Evolutionary conservation across 2,888 invertebrate species (phyloP), one percentile per base, ranked within the genome.

Genomic region (Tipula unca): DNA sequence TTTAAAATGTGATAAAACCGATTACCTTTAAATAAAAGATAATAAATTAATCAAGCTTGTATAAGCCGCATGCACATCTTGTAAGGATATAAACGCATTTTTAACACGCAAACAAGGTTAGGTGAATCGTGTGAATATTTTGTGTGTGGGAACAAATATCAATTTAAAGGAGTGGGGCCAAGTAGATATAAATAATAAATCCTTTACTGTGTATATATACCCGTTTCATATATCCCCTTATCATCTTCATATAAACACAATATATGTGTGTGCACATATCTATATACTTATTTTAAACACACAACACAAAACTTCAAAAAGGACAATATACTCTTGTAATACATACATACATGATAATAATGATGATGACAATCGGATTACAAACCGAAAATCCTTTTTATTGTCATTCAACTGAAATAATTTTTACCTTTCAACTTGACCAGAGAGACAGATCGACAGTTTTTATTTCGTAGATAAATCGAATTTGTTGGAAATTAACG

Each of bases 301-400:
- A 54, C 17, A n/a, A 5, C 48, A 20, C 48, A 54, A 54, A 54
- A 54, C 17, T 17, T 17, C 48, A 54, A 54, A 54, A 69, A 69
- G 69, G 69, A 69, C 69, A 48, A 32, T 6, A 25, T n/a, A n/a
- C n/a, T n/a, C n/a, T n/a, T n/a, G n/a, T n/a, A n/a, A n/a, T n/a
- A 69, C 2, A 69, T 25, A 20, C 25, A 69, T 69, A 25, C 25
- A 69, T 69, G 69, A 69, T 69, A 69, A 69, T 25, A 25, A 69
- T 69, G 69, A 69, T 69, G 69, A 69, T 69, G 69, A 69, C 69
- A 69, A 69, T 69, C 69, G 69, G 69, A 69, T 69, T 69, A 69
- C 69, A 69, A 69, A n/a, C 20, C 69, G 20, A 69, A 69, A 69
- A 69, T 69, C 25, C 69, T 69, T 69, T 69, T 69, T 69, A 69